Conservation (phyloP, 2,113 vertebrate species). For the Mixornis gularis region DNA sequence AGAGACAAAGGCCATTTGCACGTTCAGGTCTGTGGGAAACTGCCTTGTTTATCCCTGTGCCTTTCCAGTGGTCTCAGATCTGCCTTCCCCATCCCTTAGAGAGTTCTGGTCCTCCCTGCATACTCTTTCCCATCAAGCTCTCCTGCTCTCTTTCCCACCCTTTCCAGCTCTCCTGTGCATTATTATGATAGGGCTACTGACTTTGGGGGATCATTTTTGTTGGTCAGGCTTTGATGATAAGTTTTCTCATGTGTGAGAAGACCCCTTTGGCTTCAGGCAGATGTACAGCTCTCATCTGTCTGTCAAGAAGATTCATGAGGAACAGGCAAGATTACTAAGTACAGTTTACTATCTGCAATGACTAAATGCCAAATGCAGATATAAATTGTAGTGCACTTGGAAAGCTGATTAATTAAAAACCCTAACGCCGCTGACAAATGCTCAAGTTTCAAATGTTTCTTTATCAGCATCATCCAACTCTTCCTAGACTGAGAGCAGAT, state of each 20-base stretch:
- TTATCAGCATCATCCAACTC: not conserved
- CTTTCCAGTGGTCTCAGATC: not conserved
- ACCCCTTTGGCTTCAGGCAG: not conserved
- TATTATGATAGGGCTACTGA: not conserved
- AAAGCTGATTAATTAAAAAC: constrained; percentile 31
- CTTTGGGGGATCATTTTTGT: not conserved
- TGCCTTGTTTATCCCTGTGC: not conserved
- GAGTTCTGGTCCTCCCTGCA: not conserved
- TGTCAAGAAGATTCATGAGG: constrained; percentile 27
- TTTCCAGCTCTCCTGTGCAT: not conserved
- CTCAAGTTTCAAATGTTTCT: not conserved
- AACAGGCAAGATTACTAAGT: constrained; percentile 1
- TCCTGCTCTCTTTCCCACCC: not conserved
- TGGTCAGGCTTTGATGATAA: not conserved
- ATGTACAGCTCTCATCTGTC: not conserved
- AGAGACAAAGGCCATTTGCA: constrained; percentile 2
- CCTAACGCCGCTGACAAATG: not conserved
- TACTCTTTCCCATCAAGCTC: not conserved
- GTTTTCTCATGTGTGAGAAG: not conserved
- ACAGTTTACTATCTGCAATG: not conserved
- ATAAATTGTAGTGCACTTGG: not conserved
- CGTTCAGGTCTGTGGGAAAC: not conserved
- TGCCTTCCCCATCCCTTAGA: not conserved
- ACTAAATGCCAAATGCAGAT: not conserved
- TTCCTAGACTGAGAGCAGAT: not conserved